A percentile compares a stretch with the other conserved stretches of the same genome.
These are phyloP conservation scores for Leptestheria dahalacensis DNA, from an alignment of 1,140 invertebrate genomes.

Conservation along the genomic window DNA sequence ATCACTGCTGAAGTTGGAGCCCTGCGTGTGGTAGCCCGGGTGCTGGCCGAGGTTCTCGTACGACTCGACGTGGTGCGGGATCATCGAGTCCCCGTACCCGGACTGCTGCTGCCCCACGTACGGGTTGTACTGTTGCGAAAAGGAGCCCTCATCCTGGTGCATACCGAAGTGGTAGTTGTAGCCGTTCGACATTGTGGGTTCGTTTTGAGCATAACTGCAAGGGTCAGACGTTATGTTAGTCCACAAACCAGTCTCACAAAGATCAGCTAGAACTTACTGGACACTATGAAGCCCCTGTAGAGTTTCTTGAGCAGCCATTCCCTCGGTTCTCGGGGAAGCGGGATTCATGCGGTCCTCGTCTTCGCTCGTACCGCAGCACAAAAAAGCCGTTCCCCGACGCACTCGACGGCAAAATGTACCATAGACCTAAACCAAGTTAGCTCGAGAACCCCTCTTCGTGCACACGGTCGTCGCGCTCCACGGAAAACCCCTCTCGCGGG, in stretches of 20 bases:
- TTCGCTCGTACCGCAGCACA: not conserved
- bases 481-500: too few relatives aligned
- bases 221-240: not conserved
- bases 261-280: slow-evolving; percentile 3
- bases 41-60: not conserved
- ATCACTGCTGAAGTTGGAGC: not conserved
- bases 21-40: not conserved
- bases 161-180: slow-evolving; percentile 7
- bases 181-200: not conserved
- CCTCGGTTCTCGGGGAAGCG: not conserved
- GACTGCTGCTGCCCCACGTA: not conserved
- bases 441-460: too few relatives aligned
- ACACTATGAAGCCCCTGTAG: slow-evolving; percentile 2
- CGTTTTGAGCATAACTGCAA: slow-evolving; percentile 5
- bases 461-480: too few relatives aligned
- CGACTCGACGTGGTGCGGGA: not conserved
- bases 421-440: too few relatives aligned
- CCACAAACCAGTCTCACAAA: not conserved
- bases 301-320: slow-evolving; percentile 8
- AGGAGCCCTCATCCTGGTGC: not conserved
- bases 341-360: not conserved
- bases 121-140: slow-evolving; percentile 1
- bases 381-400: not conserved
- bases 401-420: too few relatives aligned
- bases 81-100: not conserved